These are phyloP conservation scores for Atherinosoma microstoma DNA, from an alignment of 2,797 vertebrate genomes.

Conservation along the genomic window DNA sequence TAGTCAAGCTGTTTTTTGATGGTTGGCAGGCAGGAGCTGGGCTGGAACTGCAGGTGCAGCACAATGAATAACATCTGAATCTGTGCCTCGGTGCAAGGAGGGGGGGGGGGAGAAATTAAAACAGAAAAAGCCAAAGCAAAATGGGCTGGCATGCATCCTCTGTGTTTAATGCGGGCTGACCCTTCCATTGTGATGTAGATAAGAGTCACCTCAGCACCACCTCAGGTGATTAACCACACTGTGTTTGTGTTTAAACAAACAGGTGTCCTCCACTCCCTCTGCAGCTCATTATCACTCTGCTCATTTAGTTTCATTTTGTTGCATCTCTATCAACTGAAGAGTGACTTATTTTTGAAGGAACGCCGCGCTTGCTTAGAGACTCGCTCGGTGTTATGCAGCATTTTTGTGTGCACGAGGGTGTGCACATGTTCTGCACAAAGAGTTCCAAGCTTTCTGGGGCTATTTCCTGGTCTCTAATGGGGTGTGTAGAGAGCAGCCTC, in stretches of 20 bases:
- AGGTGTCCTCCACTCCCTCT: conserved; percentile 79
- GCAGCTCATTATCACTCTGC: conserved; percentile 77
- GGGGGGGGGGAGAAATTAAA: conserved; percentile 56
- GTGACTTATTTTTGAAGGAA: conserved; percentile 55
- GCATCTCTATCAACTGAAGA: conserved; percentile 60
- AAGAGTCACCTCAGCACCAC: conserved; percentile 68
- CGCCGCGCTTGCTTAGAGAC: conserved; percentile 27
- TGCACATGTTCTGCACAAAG: conserved; percentile 47
- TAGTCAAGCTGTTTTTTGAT: conserved; percentile 44
- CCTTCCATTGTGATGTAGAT: conserved; percentile 75
- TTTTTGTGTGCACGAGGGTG: conserved; percentile 36
- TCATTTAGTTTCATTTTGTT: conserved; percentile 64
- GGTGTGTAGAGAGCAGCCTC: conserved; percentile 67
- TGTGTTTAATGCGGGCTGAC: conserved; percentile 70
- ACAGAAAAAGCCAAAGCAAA: conserved; percentile 64
- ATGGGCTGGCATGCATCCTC: conserved; percentile 72
- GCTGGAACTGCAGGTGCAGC: conserved; percentile 76
- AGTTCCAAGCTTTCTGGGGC: conserved; percentile 56
- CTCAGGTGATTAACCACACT: conserved; percentile 77
- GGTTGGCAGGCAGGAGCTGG: conserved; percentile 54
- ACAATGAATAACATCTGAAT: conserved; percentile 76
- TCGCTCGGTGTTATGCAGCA: conserved; percentile 1
- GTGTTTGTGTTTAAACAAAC: conserved; percentile 78
- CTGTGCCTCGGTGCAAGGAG: conserved; percentile 30
- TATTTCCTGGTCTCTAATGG: conserved; percentile 72